Evolutionary conservation across 1,140 invertebrate genomes (phyloP).

Genomic region (Cyclargus thomasi): DNA sequence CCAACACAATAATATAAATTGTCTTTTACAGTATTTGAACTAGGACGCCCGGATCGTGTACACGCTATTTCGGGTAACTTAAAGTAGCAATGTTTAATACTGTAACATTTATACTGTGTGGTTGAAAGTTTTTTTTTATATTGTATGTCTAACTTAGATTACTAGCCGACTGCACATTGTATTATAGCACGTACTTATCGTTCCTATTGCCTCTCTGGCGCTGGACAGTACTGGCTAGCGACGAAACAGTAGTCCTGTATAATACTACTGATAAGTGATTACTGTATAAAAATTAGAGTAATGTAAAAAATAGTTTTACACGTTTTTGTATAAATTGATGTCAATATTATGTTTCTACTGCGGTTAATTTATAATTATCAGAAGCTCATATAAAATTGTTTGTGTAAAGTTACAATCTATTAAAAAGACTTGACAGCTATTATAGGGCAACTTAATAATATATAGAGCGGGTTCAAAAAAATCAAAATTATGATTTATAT

Average conservation of each 20-base stretch:
- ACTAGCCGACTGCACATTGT: slow-evolving; percentile 4
- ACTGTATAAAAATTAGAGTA: slow-evolving; percentile 45
- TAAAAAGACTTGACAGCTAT: background rate
- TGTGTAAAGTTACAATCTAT: background rate
- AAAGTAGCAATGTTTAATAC: too few relatives aligned
- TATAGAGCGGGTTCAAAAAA: background rate
- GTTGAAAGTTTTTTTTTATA: too few relatives aligned
- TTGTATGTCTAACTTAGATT: background rate
- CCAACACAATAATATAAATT: too few relatives aligned
- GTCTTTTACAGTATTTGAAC: too few relatives aligned
- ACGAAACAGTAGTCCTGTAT: slow-evolving; percentile 38
- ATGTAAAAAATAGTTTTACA: slow-evolving; percentile 37
- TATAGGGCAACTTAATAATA: background rate
- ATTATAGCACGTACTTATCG: slow-evolving; percentile 9
- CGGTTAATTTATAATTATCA: background rate
- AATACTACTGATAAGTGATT: slow-evolving; percentile 33
- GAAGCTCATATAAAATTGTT: slow-evolving; percentile 3
- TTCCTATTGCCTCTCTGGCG: slow-evolving; percentile 25
- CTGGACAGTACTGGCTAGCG: slow-evolving; percentile 8
- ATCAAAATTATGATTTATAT: background rate
- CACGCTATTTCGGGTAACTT: too few relatives aligned
- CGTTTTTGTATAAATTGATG: slow-evolving; percentile 24
- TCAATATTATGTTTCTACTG: background rate
- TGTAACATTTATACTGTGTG: too few relatives aligned
- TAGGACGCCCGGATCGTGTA: too few relatives aligned